Percentiles rank a stretch among this genome's conserved stretches.
Conservation (phyloP, 2,888 invertebrate genomes). For the Drosophila borealis region DNA sequence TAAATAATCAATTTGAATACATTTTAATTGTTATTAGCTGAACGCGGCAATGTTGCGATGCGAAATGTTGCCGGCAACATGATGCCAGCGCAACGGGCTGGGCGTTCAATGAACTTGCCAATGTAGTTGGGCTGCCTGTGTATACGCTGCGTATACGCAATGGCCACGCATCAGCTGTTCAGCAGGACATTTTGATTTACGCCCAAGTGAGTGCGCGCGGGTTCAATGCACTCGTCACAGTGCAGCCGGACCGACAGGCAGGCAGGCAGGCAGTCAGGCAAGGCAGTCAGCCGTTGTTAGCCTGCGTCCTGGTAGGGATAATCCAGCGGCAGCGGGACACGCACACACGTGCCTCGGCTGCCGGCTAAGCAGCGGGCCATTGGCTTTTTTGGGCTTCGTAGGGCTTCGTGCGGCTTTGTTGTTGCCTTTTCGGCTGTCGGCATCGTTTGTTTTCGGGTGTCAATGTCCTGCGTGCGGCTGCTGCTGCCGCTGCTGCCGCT, state of each 20-base stretch:
- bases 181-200: conserved; percentile 70
- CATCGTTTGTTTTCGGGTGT: conserved; percentile 76
- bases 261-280: conserved; percentile 40
- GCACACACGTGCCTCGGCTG: conserved; percentile 56
- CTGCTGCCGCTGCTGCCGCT: conserved; percentile 10
- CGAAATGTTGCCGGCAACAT: conserved; percentile 23
- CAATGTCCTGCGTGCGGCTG: conserved; percentile 76
- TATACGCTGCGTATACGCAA: conserved; percentile 56
- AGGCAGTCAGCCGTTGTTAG: conserved; percentile 34
- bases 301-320: conserved; percentile 66
- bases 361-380: conserved; percentile 62
- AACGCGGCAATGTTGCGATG: no score
- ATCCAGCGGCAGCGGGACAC: conserved; percentile 60
- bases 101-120: conserved; percentile 54
- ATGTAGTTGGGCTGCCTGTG: conserved; percentile 12
- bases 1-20: no score
- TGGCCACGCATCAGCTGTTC: conserved; percentile 56
- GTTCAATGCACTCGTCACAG: conserved; percentile 67
- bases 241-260: conserved; percentile 5
- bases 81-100: conserved; percentile 8
- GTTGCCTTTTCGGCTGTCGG: conserved; percentile 68
- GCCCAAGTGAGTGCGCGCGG: conserved; percentile 52
- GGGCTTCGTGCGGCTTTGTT: conserved; percentile 61
- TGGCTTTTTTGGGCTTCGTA: conserved; percentile 76
- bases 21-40: no score